Percentiles rank a stretch among this genome's conserved stretches.
phyloP scores from a whole-genome alignment of 2,113 vertebrate species.

The Glaucidium brasilianum region DNA sequence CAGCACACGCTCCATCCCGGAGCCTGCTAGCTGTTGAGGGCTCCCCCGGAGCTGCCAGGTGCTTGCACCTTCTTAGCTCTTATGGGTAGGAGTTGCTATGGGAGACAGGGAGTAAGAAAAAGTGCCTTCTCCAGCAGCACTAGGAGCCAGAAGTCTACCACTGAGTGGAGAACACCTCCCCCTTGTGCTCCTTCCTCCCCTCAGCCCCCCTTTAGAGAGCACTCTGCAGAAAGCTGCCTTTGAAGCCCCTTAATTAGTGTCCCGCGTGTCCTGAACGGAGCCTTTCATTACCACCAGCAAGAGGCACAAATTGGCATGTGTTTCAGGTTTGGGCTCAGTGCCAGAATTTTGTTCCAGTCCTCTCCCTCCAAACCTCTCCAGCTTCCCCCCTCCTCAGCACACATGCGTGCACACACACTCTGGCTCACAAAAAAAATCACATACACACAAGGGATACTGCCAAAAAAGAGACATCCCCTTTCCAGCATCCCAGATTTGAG shows the following conservation, averaged over 20 bases:
- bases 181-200: constrained; percentile 56
- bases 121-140: constrained; percentile 52
- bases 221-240: constrained; percentile 55
- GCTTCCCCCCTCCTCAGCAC: not conserved
- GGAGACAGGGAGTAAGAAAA: constrained; percentile 55
- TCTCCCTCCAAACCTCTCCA: not conserved
- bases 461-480: not conserved
- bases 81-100: constrained; percentile 65
- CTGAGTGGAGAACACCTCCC: constrained; percentile 55
- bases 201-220: constrained; percentile 52
- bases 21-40: not conserved
- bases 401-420: not conserved
- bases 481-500: not conserved
- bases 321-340: constrained; percentile 13
- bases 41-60: constrained; percentile 6
- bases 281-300: constrained; percentile 62
- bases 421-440: not conserved
- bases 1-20: not conserved
- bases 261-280: constrained; percentile 61
- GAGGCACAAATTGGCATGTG: constrained; percentile 60
- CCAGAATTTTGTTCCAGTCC: constrained; percentile 44
- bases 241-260: constrained; percentile 71
- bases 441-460: not conserved
- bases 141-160: constrained; percentile 55
- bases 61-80: constrained; percentile 54